Conservation (phyloP, 2,113 vertebrate species). For the Gobiocypris rarus region DNA sequence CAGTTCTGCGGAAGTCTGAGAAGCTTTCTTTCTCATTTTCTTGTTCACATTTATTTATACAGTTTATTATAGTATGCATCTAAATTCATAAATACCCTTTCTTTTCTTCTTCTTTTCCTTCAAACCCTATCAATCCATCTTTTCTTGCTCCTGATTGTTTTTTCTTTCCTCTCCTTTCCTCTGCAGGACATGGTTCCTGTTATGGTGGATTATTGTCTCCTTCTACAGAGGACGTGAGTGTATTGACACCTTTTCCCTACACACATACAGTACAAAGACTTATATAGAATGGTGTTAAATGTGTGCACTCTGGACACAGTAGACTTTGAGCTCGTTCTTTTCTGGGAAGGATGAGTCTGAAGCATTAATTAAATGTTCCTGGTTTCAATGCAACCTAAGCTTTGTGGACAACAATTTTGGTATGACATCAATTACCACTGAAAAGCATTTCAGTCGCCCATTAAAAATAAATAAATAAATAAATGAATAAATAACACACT, state of each 20-base stretch:
- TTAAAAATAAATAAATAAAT: background rate
- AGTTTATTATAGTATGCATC: background rate
- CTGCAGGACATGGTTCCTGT: conserved; percentile 88
- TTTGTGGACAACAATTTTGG: background rate
- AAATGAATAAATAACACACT: background rate
- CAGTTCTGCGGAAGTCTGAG: background rate
- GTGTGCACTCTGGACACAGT: background rate
- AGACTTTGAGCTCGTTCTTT: background rate
- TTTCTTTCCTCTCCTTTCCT: conserved; percentile 35
- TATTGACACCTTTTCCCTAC: background rate
- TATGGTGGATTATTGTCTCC: conserved; percentile 92
- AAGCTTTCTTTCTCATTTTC: background rate
- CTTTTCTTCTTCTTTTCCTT: background rate
- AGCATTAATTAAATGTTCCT: conserved; percentile 2
- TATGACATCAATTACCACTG: background rate
- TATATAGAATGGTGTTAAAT: background rate
- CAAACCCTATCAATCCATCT: background rate
- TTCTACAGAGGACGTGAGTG: conserved; percentile 90
- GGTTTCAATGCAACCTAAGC: background rate
- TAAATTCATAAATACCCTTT: background rate
- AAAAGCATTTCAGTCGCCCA: background rate
- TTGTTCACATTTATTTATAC: background rate
- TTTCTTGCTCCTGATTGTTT: background rate
- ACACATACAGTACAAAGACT: background rate
- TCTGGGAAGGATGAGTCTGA: background rate